These are phyloP conservation scores for Chiloscyllium punctatum DNA, from an alignment of 2,797 vertebrate species.

Conservation along the genomic window DNA sequence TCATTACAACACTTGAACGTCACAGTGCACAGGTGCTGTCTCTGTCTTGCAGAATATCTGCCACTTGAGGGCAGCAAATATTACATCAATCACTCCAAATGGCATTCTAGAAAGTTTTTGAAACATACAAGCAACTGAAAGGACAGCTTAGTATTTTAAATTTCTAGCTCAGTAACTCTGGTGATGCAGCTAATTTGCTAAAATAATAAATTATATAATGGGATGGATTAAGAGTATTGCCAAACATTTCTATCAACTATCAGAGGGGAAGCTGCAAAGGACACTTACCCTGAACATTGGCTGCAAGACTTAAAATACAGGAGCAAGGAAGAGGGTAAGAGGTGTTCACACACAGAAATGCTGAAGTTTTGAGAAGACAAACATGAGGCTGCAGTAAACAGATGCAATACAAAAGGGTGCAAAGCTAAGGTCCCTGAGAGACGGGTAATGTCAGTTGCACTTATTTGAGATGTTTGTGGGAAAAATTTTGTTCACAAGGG, in stretches of 20 bases:
- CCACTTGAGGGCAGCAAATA: neutral
- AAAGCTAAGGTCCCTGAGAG: too few relatives aligned
- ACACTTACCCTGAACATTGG: too few relatives aligned
- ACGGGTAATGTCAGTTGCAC: too few relatives aligned
- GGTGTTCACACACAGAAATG: too few relatives aligned
- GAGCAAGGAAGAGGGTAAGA: too few relatives aligned
- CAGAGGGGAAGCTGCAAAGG: neutral
- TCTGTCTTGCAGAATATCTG: neutral
- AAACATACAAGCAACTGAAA: neutral
- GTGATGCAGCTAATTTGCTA: neutral
- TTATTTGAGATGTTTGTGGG: too few relatives aligned
- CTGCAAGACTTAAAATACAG: too few relatives aligned
- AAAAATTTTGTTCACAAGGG: too few relatives aligned
- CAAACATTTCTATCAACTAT: neutral
- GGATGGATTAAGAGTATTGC: neutral
- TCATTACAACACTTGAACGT: neutral
- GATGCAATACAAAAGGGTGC: too few relatives aligned
- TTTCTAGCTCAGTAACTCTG: neutral
- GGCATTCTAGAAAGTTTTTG: neutral
- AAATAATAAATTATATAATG: neutral
- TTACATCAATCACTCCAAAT: neutral
- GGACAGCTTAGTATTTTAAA: neutral
- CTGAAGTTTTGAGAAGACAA: too few relatives aligned
- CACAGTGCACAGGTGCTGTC: neutral
- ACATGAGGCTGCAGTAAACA: too few relatives aligned